A percentile compares a stretch with the other conserved stretches of the same genome.
Evolutionary conservation across 1,140 invertebrate genomes (phyloP).

Genomic region (Thalassaphorura encarpata): DNA sequence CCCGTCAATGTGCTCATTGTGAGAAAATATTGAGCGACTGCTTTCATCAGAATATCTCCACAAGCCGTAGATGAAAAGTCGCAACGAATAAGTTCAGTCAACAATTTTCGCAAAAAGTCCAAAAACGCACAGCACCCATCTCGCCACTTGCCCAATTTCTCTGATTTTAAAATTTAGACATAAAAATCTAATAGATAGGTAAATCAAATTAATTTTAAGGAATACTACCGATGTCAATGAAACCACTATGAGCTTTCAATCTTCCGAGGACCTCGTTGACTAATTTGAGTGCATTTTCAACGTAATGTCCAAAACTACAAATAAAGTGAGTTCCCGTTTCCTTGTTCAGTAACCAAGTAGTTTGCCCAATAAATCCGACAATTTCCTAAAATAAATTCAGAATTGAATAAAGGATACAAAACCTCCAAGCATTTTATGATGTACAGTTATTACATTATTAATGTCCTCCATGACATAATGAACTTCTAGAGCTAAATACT

Average conservation of each 20-base stretch:
- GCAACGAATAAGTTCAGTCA: slow-evolving; percentile 1
- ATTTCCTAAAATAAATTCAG: background rate
- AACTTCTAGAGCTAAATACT: background rate
- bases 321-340: slow-evolving; percentile 8
- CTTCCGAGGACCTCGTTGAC: slow-evolving; percentile 2
- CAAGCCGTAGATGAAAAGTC: slow-evolving; percentile 9
- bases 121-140: slow-evolving; percentile 9
- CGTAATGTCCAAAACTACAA: background rate
- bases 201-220: too few relatives aligned
- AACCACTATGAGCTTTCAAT: too few relatives aligned
- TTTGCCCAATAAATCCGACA: too few relatives aligned
- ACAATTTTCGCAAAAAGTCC: slow-evolving; percentile 4
- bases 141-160: slow-evolving; percentile 3
- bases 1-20: slow-evolving; percentile 10
- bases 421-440: background rate
- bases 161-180: too few relatives aligned
- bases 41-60: slow-evolving; percentile 8
- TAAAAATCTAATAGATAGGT: too few relatives aligned
- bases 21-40: slow-evolving; percentile 10
- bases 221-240: too few relatives aligned
- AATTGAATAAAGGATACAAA: too few relatives aligned
- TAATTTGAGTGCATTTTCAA: background rate
- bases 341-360: slow-evolving; percentile 3
- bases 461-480: slow-evolving; percentile 9
- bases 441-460: slow-evolving; percentile 5